These are phyloP conservation scores for Ageneiosus marmoratus DNA, from an alignment of 2,113 vertebrate genomes.

Conservation along the genomic window DNA sequence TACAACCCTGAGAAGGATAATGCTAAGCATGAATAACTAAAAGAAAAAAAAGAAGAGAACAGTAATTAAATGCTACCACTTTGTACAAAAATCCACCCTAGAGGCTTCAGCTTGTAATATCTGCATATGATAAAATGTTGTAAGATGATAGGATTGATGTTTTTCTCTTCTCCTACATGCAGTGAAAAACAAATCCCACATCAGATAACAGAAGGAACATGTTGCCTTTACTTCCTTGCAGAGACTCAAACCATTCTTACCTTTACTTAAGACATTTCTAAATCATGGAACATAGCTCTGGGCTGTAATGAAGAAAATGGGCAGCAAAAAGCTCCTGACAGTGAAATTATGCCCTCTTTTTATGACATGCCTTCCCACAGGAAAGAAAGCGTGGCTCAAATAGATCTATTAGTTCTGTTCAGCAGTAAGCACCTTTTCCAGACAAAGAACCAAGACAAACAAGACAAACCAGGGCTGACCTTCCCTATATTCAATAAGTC, in stretches of 20 bases:
- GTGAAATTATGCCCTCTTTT: slow-evolving; percentile 46
- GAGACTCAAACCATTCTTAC: slow-evolving; percentile 38
- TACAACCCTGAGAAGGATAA: not conserved
- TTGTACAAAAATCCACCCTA: not conserved
- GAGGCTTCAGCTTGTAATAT: not conserved
- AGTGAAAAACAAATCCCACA: slow-evolving; percentile 14
- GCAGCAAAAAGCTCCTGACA: slow-evolving; percentile 42
- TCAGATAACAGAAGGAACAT: slow-evolving; percentile 30
- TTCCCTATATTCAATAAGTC: slow-evolving; percentile 21
- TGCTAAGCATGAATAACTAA: not conserved
- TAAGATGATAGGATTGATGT: slow-evolving; percentile 11
- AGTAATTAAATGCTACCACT: not conserved
- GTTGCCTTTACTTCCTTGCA: slow-evolving; percentile 37
- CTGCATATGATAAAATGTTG: slow-evolving; percentile 16
- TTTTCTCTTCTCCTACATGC: not conserved
- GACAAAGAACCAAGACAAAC: slow-evolving; percentile 48
- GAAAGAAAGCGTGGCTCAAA: slow-evolving; percentile 37
- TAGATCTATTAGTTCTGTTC: slow-evolving; percentile 31
- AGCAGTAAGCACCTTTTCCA: not conserved
- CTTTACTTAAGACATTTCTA: slow-evolving; percentile 23
- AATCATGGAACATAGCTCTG: slow-evolving; percentile 1
- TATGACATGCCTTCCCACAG: slow-evolving; percentile 36
- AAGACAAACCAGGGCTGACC: slow-evolving; percentile 25
- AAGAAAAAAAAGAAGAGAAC: not conserved
- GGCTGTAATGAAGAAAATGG: slow-evolving; percentile 30